Evolutionary conservation across 2,113 vertebrate species (phyloP), one percentile per base, ranked within the genome.

Genomic region (Centrocercus urophasianus): DNA sequence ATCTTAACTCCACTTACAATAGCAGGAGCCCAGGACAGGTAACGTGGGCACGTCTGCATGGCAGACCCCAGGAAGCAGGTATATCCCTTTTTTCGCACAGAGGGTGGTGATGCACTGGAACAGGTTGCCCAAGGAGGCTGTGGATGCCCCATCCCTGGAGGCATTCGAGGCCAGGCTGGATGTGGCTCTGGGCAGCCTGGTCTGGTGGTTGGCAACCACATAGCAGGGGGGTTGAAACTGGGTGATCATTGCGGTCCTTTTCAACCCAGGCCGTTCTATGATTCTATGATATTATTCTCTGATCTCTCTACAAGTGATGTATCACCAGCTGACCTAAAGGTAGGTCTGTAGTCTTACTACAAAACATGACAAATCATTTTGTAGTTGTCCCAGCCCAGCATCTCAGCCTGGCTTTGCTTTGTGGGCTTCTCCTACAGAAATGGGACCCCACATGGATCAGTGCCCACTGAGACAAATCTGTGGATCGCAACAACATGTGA

Each of bases 321-420:
- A 14, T 67, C 1, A 0, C 32, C 50, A 43, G 9, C 15, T 88
- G 30, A 60, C 32, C 25, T 84, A 59, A 48, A 0, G 4, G 0
- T 1, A 66, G 30, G 27, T 43, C 60, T 74, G 30, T 36, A 77
- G 15, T 66, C 36, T 30, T 77, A 13, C 56, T 47, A 28, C 27
- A 73, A 8, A 54, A 69, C 64, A 24, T 42, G 8, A 5, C 15
- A 50, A 67, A 60, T 13, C 13, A 47, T 57, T 78, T 85, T 14
- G 8, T 52, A 70, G 30, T 57, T 71, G 32, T 43, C 24, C 30
- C 36, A 57, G 1, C 14, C 21, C 36, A 69, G 48, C 50, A 64
- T 81, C 69, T 40, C n/a, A 63, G 28, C 28, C 17, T 20, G 50
- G 5, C 63, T 69, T 10, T 45, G 40, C 18, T 63, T 89, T n/a